A percentile compares a stretch with the other conserved stretches of the same genome.
These are phyloP conservation scores for Erannis defoliaria DNA, from an alignment of 2,888 invertebrate species.

Conservation along the genomic window DNA sequence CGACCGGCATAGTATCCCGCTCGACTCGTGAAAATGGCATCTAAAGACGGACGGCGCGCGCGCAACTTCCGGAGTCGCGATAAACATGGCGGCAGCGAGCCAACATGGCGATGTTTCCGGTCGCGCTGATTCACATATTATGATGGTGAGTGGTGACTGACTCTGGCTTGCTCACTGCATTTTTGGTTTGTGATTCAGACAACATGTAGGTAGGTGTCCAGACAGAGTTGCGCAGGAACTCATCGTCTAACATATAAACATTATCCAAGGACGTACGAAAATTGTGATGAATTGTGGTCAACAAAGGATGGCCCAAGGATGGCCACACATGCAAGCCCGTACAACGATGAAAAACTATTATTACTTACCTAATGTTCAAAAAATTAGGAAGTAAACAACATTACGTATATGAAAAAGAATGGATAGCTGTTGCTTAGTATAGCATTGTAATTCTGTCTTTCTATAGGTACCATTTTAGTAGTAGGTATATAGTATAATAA, in stretches of 20 bases:
- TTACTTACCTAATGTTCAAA: no score
- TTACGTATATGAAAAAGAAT: no score
- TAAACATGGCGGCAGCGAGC: constrained; percentile 83
- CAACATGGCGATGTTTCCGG: constrained; percentile 85
- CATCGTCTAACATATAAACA: constrained; percentile 62
- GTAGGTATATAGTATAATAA: no score
- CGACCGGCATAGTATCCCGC: constrained; percentile 76
- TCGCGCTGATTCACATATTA: constrained; percentile 80
- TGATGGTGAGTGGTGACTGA: constrained; percentile 71
- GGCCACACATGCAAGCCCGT: no score
- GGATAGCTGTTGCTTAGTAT: no score
- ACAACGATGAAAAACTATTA: neutral
- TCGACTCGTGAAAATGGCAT: constrained; percentile 78
- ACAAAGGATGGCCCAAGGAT: neutral
- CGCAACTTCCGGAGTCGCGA: constrained; percentile 84
- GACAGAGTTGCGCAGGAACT: constrained; percentile 64
- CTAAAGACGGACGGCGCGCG: constrained; percentile 82
- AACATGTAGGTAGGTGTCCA: constrained; percentile 72
- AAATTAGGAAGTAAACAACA: no score
- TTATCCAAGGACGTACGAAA: constrained; percentile 27
- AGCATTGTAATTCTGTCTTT: no score
- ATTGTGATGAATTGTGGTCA: constrained; percentile 14
- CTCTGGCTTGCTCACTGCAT: constrained; percentile 82
- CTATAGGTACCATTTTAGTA: no score
- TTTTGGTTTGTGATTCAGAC: constrained; percentile 82